These are phyloP conservation scores for Subanguina moxae DNA, from an alignment of 1,140 invertebrate genomes.

Conservation along the genomic window DNA sequence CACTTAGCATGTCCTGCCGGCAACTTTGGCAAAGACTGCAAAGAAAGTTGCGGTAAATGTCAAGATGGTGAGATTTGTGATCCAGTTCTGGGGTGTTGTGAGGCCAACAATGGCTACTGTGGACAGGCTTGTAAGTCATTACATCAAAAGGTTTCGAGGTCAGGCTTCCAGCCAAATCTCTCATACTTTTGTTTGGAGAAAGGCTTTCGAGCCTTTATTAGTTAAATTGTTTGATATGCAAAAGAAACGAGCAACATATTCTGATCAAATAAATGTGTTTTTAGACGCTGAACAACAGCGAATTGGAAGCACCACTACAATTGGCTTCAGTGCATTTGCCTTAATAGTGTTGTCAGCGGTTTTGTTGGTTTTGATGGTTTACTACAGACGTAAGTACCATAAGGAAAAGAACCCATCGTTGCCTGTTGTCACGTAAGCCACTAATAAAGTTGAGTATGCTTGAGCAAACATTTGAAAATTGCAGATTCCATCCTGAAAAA, in stretches of 20 bases:
- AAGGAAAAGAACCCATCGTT: conserved; percentile 24
- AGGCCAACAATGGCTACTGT: conserved; percentile 51
- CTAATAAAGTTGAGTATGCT: no score
- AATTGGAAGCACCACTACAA: conserved; percentile 4
- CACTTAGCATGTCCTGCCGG: conserved; percentile 60
- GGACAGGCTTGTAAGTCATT: conserved; percentile 41
- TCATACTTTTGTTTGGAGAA: no score
- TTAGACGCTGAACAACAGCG: conserved; percentile 45
- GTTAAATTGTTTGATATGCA: not conserved
- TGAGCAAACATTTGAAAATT: not conserved
- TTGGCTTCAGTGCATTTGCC: conserved; percentile 16
- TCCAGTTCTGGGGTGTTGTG: conserved; percentile 74
- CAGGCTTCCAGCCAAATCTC: no score
- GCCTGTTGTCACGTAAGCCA: not conserved
- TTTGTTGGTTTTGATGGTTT: conserved; percentile 39
- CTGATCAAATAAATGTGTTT: not conserved
- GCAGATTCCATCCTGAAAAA: conserved; percentile 20
- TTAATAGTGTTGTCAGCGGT: conserved; percentile 25
- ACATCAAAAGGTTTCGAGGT: no score
- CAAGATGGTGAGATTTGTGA: conserved; percentile 67
- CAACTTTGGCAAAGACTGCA: conserved; percentile 65
- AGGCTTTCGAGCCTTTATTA: no score
- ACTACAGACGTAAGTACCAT: conserved; percentile 52
- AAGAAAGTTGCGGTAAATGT: conserved; percentile 49
- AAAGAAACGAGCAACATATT: no score